phyloP scores from a whole-genome alignment of 1,140 invertebrate species.

The Chironomus tepperi region DNA sequence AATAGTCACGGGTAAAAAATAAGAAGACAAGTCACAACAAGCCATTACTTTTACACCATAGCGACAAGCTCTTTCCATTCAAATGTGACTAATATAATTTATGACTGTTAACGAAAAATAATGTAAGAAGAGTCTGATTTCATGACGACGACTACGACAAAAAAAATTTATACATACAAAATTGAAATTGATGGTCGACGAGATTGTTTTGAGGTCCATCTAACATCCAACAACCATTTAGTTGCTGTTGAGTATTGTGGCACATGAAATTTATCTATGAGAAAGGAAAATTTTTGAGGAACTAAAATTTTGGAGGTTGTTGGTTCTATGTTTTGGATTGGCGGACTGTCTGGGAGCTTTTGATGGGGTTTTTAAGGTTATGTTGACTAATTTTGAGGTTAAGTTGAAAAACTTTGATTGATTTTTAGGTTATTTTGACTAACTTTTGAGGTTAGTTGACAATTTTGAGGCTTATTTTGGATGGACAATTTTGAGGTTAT shows the following conservation, averaged over 20 bases:
- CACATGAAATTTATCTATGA: constrained; percentile 5
- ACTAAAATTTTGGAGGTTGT: too few relatives aligned
- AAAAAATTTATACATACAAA: not conserved
- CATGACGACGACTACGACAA: not conserved
- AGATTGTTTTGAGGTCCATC: constrained; percentile 6
- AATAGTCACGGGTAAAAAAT: not conserved
- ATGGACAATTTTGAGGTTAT: too few relatives aligned
- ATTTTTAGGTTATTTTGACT: too few relatives aligned
- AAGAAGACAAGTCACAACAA: constrained; percentile 1
- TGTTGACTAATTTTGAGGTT: too few relatives aligned
- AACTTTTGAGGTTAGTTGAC: too few relatives aligned
- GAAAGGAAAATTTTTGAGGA: not conserved
- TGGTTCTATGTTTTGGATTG: too few relatives aligned
- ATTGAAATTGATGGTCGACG: constrained; percentile 20
- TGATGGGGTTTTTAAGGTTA: too few relatives aligned
- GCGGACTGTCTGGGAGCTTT: too few relatives aligned
- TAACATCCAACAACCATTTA: not conserved
- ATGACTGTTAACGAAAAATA: constrained; percentile 19
- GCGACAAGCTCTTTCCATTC: constrained; percentile 16
- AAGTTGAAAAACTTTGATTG: too few relatives aligned
- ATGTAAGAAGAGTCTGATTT: not conserved
- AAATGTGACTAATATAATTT: constrained; percentile 23
- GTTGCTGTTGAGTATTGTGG: not conserved
- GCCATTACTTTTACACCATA: constrained; percentile 6
- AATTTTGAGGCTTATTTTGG: too few relatives aligned